Conservation (phyloP, 2,888 invertebrate genomes). For the Octonoba sinensis region DNA sequence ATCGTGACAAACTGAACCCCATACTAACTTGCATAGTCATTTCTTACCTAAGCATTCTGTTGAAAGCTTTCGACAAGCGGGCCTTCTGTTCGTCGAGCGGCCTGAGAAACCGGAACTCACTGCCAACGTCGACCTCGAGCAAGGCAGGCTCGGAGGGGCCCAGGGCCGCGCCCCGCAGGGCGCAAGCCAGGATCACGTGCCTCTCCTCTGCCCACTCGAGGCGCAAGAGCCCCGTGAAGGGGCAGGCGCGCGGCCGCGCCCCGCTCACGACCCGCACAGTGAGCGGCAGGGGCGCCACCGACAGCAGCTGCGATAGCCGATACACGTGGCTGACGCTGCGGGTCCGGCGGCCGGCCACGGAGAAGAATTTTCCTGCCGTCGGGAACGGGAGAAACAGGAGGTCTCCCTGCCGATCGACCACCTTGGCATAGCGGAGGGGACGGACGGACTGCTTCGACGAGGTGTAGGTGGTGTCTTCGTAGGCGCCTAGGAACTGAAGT, state of each 20-base stretch:
- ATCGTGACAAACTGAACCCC: too few species aligned
- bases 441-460: constrained; percentile 25
- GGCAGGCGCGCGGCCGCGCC: constrained; percentile 70
- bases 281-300: constrained; percentile 76
- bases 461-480: constrained; percentile 77
- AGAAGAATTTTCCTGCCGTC: constrained; percentile 82
- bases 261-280: constrained; percentile 75
- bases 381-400: constrained; percentile 82
- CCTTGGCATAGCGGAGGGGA: constrained; percentile 55
- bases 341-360: constrained; percentile 76
- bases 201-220: constrained; percentile 78
- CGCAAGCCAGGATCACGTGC: constrained; percentile 78
- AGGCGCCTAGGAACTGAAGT: constrained; percentile 80
- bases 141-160: constrained; percentile 71
- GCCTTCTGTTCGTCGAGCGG: constrained; percentile 77
- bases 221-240: constrained; percentile 78
- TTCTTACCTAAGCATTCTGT: constrained; percentile 73
- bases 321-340: constrained; percentile 73
- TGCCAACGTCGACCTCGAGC: constrained; percentile 74
- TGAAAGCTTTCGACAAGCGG: constrained; percentile 78
- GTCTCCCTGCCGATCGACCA: constrained; percentile 69
- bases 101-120: constrained; percentile 76
- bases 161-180: constrained; percentile 72
- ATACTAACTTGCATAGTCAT: too few species aligned
- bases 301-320: constrained; percentile 75